Percentiles rank a stretch among this genome's conserved stretches.
phyloP scores from a whole-genome alignment of 2,113 vertebrate species.

The Origma solitaria region DNA sequence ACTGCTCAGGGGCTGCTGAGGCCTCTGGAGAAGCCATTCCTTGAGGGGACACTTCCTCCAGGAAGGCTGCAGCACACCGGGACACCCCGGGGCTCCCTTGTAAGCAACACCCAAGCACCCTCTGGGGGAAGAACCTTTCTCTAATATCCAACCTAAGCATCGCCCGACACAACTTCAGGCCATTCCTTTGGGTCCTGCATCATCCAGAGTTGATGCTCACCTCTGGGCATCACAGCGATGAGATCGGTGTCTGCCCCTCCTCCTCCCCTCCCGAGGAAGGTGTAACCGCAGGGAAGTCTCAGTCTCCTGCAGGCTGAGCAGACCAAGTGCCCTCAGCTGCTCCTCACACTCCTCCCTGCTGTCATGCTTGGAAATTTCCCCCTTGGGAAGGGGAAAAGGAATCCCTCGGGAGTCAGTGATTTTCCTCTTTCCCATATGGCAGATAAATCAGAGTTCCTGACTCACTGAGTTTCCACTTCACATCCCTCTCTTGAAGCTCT shows the following conservation, averaged over 20 bases:
- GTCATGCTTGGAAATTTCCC: too few species aligned
- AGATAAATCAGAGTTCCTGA: not conserved
- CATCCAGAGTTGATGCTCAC: too few species aligned
- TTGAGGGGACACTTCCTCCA: too few species aligned
- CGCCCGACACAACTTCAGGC: not conserved
- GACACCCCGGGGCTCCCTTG: too few species aligned
- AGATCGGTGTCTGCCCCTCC: not conserved
- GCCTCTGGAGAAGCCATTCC: too few species aligned
- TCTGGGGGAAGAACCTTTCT: not conserved
- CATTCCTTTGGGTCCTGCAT: not conserved
- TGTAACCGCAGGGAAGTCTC: not conserved
- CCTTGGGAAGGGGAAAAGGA: not conserved
- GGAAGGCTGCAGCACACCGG: too few species aligned
- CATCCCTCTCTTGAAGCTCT: not conserved
- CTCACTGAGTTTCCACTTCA: not conserved
- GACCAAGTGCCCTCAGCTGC: too few species aligned
- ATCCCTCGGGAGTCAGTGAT: not conserved
- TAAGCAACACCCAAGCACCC: not conserved
- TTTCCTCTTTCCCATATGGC: constrained; percentile 1
- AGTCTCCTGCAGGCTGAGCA: not conserved
- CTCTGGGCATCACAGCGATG: not conserved
- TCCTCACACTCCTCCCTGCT: too few species aligned
- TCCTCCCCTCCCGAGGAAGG: not conserved
- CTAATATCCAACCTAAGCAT: not conserved
- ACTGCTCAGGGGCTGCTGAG: too few species aligned